Base-by-base conservation (phyloP, 2,113 vertebrate species). In the Microtus pennsylvanicus region DNA sequence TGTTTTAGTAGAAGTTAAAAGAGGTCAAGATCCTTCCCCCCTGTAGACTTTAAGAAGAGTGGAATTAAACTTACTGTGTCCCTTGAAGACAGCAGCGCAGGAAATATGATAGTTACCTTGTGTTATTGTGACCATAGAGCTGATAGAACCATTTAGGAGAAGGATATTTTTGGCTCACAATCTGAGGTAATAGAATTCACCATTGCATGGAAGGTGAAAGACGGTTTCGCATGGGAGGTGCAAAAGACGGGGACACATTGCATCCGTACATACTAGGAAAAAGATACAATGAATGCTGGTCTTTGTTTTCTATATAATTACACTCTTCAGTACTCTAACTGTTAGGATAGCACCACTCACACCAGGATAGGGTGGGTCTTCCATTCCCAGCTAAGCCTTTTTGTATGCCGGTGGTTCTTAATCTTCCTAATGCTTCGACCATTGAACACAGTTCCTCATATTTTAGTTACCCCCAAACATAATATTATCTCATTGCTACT, bases 201-300 rank as follows among this genome's bases (percentile, higher is more conserved):
- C 77, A 21, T 22, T 80, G 8, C 1, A 7, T 35, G 33, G 26
- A 80, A 55, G 50, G 2, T 55, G 17, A 52, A 55, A 55, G 7
- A 12, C 19, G 8, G 33, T 80, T 80, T 3, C 17, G 58, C 30
- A 52, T 7, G 12, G 0, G 4, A 26, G 42, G 1, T 6, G 14
- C 58, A 65, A 45, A 28, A 21, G 3, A 38, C 3, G 3, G 1
- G 5, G 11, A 61, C 35, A 38, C n/a, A 16, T 28, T 26, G 28
- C 24, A 16, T 3, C 1, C 63, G 11, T 7, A 28, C 58, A 63
- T 16, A 9, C 35, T 13, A n/a, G n/a, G 81, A 30, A 7, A n/a
- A 8, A 38, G 7, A 42, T 28, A 30, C 38, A 42, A 19, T 30
- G 58, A 26, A 83, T 63, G 38, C 11, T 42, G 7, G 6, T 26